Conservation (phyloP, 2,888 invertebrate genomes). For the Latrodectus elegans region DNA sequence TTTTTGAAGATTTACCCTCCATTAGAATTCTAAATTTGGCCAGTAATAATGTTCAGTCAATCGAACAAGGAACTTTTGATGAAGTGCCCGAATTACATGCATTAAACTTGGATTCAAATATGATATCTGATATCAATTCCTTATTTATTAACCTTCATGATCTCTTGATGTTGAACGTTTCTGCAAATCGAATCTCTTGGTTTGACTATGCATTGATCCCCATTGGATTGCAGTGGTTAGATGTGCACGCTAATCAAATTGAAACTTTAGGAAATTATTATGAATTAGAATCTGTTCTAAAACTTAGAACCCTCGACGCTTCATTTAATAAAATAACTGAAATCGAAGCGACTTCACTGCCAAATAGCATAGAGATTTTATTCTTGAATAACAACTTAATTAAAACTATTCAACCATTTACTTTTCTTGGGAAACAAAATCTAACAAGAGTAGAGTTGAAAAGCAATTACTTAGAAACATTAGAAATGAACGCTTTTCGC, state of each 20-base stretch:
- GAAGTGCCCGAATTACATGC: constrained; percentile 85
- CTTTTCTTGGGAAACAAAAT: constrained; percentile 91
- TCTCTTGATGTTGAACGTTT: constrained; percentile 91
- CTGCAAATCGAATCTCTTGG: constrained; percentile 90
- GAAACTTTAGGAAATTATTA: constrained; percentile 87
- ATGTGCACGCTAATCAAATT: constrained; percentile 90
- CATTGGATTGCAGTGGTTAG: constrained; percentile 88
- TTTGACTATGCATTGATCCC: constrained; percentile 92
- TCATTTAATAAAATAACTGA: constrained; percentile 86
- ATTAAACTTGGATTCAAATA: constrained; percentile 89
- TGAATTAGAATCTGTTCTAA: constrained; percentile 86
- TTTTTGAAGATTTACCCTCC: constrained; percentile 85
- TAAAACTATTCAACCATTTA: constrained; percentile 88
- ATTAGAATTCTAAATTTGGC: constrained; percentile 86
- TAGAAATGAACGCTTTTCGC: constrained; percentile 91
- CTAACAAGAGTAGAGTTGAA: constrained; percentile 92
- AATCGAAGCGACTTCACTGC: constrained; percentile 83
- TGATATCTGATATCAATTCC: constrained; percentile 86
- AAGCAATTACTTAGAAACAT: constrained; percentile 91
- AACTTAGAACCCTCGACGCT: constrained; percentile 89
- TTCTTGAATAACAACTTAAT: constrained; percentile 90
- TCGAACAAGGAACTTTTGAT: constrained; percentile 88
- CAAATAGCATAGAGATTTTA: constrained; percentile 88
- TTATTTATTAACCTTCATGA: constrained; percentile 88
- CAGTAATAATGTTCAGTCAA: constrained; percentile 85